Base-by-base conservation (phyloP, 2,888 invertebrate species). In the Tenthredo scrophulariae region DNA sequence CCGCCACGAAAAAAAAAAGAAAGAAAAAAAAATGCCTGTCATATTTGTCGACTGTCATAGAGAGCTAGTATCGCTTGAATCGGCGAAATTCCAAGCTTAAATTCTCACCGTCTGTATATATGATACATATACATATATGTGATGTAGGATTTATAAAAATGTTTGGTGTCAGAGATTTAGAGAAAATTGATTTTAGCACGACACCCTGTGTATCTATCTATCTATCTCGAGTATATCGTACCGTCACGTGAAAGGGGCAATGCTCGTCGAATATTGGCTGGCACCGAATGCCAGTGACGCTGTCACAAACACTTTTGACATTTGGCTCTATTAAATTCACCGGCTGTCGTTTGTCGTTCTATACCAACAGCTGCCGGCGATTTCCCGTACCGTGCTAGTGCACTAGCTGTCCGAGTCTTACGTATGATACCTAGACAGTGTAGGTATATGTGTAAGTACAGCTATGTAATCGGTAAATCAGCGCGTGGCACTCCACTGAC, bases 211-310 rank as follows among this genome's bases (percentile, higher is more conserved):
- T 74, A 67, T 62, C 62, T 29, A 29, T 62, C 62, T 26, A 62
- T 62, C 62, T 26, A 62, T 26, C 26, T 33, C 29, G 67, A 67
- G 67, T 67, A 67, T 67, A 67, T 67, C 9, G 37, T 58, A 58
- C 15, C 40, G 58, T 58, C 58, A 58, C 37, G 58, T 37, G 79
- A 79, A 79, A 79, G 33, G 46, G 79, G 79, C 79, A 58, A 79
- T 79, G 54, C 79, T 22, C 79, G 79, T 79, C 43, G 54, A 54
- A 92, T 93, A 92, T 93, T 92, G 92, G 91, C 90, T 91, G 91
- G 92, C 90, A 87, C 92, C 92, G 90, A 92, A 92, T 93, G 93
- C 89, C 90, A 87, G 88, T 93, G 93, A 93, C 93, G 91, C 88
- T 91, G 90, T 91, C 92, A 83, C 82, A 65, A 67, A 83, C 67